Conservation (phyloP, 2,888 invertebrate species). For the Pseudococcus jackbeardsleyi region DNA sequence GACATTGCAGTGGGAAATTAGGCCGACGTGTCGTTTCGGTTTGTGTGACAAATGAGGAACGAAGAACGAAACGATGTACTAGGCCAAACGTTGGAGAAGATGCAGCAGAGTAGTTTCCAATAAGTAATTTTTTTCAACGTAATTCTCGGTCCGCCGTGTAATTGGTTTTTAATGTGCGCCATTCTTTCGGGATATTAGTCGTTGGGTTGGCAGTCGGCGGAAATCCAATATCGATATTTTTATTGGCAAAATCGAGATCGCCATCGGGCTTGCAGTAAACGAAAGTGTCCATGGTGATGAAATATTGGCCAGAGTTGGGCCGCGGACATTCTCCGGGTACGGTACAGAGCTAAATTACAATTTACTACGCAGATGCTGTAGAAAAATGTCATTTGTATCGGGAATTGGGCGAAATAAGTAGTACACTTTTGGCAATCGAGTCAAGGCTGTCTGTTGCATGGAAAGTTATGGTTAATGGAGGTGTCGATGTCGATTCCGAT, state of each 20-base stretch:
- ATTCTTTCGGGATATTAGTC: slow-evolving; percentile 27
- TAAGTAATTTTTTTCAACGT: background rate
- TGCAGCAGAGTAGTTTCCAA: slow-evolving; percentile 39
- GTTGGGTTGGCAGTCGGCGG: background rate
- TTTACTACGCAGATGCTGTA: background rate
- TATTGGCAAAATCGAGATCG: slow-evolving; percentile 57
- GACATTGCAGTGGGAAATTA: background rate
- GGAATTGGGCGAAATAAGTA: slow-evolving; percentile 58
- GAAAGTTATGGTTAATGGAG: slow-evolving; percentile 55
- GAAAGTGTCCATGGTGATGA: slow-evolving; percentile 9
- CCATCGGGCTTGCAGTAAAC: slow-evolving; percentile 14
- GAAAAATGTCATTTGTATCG: slow-evolving; percentile 49
- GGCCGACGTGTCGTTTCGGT: slow-evolving; percentile 46
- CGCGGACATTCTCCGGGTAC: slow-evolving; percentile 1
- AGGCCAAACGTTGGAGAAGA: background rate
- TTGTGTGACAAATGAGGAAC: slow-evolving; percentile 61
- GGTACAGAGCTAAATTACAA: slow-evolving; percentile 49
- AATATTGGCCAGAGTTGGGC: slow-evolving; percentile 31
- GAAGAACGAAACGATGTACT: background rate
- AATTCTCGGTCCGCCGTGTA: slow-evolving; percentile 49
- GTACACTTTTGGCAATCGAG: slow-evolving; percentile 58
- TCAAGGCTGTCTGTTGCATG: slow-evolving; percentile 53
- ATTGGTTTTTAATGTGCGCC: slow-evolving; percentile 62
- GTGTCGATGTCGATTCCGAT: slow-evolving; percentile 30
- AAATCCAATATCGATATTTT: slow-evolving; percentile 64